Evolutionary conservation across 2,888 invertebrate genomes (phyloP).

Genomic region (Pterostichus madidus): DNA sequence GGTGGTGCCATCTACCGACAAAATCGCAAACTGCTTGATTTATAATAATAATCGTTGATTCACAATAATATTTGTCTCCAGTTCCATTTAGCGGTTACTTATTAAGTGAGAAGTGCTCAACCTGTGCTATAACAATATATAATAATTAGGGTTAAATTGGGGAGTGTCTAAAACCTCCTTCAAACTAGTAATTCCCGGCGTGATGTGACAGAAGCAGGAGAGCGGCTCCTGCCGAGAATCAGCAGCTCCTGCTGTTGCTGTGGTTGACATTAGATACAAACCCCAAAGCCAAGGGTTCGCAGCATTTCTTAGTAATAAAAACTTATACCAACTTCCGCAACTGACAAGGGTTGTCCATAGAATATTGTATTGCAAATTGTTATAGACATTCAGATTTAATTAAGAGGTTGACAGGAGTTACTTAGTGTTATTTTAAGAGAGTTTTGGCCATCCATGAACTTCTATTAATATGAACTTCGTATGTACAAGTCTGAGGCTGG

Average conservation of each 20-base stretch:
- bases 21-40: too few relatives aligned
- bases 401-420: conserved; percentile 10
- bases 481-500: too few relatives aligned
- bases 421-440: neutral
- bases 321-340: conserved; percentile 18
- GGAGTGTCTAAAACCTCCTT: conserved; percentile 45
- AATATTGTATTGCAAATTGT: conserved; percentile 2
- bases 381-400: conserved; percentile 15
- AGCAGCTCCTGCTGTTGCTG: conserved; percentile 5
- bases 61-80: neutral
- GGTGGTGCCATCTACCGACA: too few relatives aligned
- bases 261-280: conserved; percentile 24
- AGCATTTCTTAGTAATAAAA: neutral
- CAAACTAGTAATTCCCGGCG: conserved; percentile 41
- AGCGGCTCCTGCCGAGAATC: neutral
- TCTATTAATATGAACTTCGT: neutral
- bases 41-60: neutral
- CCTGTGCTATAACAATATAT: conserved; percentile 35
- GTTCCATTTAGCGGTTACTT: conserved; percentile 13
- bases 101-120: conserved; percentile 35
- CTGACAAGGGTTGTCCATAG: conserved; percentile 43
- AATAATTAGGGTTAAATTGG: conserved; percentile 48
- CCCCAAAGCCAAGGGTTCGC: neutral
- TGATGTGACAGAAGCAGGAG: conserved; percentile 16
- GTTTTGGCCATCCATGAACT: neutral